Base-by-base conservation (phyloP, 2,797 vertebrate genomes). In the Tachyglossus aculeatus region DNA sequence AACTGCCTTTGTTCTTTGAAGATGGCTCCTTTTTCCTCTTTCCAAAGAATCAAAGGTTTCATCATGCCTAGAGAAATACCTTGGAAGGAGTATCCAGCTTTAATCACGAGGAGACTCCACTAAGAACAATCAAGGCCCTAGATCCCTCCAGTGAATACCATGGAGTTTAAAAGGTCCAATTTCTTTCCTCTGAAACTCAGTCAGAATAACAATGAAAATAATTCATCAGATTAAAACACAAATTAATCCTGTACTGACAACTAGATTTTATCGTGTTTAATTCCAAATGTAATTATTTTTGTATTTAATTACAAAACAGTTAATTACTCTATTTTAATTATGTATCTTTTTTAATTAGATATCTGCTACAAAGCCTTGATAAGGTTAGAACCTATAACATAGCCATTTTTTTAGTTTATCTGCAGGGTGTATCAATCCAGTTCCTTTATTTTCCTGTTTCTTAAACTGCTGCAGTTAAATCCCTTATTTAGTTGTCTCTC, bases 231-330 rank as follows among this genome's bases (percentile, higher is more conserved):
- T 88, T 85, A 81, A 89, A 82, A 70, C 62, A 71, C 74, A 82
- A 80, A 90, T 89, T 87, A 91, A 88, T 89, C 79, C 88, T 86
- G 66, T 71, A 76, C 66, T 56, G 81, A 85, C 89, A 90, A 90
- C 58, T 82, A 74, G 85, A 89, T 88, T 71, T 67, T 90, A 89
- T 90, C 74, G 0, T 76, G 81, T 82, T 89, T 90, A 85, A 89
- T 91, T 92, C 88, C 78, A 81, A 53, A 77, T 75, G 86, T 88
- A 90, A 91, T 90, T 90, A 90, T 90, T 91, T 91, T 86, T 78
- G 71, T 85, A 89, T 91, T 89, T 92, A 91, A 92, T 93, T 92
- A 90, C 78, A 85, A 88, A 89, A 86, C 0, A 3, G 84, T 86
- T 90, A 86, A 93, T 91, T 87, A 73, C 80, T 84, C 88, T 54